phyloP scores from a whole-genome alignment of 2,797 vertebrate species.

The Typhlichthys eigenmanni region DNA sequence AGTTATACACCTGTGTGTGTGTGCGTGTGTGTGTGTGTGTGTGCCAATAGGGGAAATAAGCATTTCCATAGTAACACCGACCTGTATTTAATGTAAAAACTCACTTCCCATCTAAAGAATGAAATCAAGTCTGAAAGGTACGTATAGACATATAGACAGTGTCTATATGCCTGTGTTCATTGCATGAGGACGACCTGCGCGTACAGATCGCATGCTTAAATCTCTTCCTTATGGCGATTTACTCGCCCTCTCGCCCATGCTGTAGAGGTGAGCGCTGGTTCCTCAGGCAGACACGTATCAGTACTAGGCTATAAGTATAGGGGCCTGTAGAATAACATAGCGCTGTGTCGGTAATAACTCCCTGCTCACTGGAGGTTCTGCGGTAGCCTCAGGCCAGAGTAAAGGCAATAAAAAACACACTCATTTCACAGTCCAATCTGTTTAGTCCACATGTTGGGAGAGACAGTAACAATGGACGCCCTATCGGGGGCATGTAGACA shows the following conservation, averaged over 20 bases:
- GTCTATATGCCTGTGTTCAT: no score
- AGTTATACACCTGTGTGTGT: slow-evolving; percentile 3
- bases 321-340: slow-evolving; percentile 12
- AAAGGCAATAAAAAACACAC: slow-evolving; percentile 42
- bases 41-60: not conserved
- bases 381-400: slow-evolving; percentile 41
- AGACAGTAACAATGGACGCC: slow-evolving; percentile 20
- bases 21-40: slow-evolving; percentile 4
- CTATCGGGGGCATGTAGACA: slow-evolving; percentile 21
- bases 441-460: slow-evolving; percentile 30
- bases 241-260: slow-evolving; percentile 13
- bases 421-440: slow-evolving; percentile 47
- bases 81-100: no score
- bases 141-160: no score
- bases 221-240: not conserved
- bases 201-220: no score
- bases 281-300: slow-evolving; percentile 34
- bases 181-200: no score
- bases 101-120: no score
- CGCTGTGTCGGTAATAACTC: slow-evolving; percentile 33
- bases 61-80: no score
- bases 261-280: slow-evolving; percentile 31
- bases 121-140: no score
- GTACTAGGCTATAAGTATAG: slow-evolving; percentile 41
- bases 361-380: slow-evolving; percentile 30